Evolutionary conservation across 2,888 invertebrate species (phyloP).

Genomic region (Abrostola triplasia): DNA sequence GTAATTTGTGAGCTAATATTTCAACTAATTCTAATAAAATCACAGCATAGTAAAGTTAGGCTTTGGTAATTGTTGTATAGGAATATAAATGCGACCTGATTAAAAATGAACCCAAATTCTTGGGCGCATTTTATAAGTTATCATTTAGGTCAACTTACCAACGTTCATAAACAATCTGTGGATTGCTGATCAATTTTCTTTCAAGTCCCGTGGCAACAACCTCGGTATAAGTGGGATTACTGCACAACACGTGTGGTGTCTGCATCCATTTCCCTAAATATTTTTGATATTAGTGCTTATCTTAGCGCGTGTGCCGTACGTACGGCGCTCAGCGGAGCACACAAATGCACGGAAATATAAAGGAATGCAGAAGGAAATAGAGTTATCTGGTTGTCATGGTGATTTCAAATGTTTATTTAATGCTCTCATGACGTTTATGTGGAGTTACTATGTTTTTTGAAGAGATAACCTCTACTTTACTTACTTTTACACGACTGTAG

Average conservation of each 20-base stretch:
- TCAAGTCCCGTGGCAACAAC: neutral
- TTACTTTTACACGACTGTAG: too few species aligned
- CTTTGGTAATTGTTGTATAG: too few species aligned
- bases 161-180: too few species aligned
- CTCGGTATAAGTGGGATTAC: neutral
- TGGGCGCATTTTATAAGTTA: too few species aligned
- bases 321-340: slow-evolving; percentile 1
- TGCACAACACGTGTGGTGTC: neutral
- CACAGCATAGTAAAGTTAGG: too few species aligned
- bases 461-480: neutral
- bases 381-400: slow-evolving; percentile 14
- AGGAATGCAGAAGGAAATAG: neutral
- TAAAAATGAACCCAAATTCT: too few species aligned
- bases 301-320: neutral
- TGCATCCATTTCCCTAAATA: slow-evolving; percentile 1
- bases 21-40: too few species aligned
- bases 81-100: too few species aligned
- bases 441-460: slow-evolving; percentile 12
- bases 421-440: slow-evolving; percentile 12
- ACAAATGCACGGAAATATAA: slow-evolving; percentile 27
- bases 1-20: too few species aligned
- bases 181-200: neutral
- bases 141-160: too few species aligned
- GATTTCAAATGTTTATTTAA: slow-evolving; percentile 29
- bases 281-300: slow-evolving; percentile 16